A percentile compares a stretch with the other conserved stretches of the same genome.
These are phyloP conservation scores for Lycorma delicatula DNA, from an alignment of 1,140 invertebrate species.

Conservation along the genomic window DNA sequence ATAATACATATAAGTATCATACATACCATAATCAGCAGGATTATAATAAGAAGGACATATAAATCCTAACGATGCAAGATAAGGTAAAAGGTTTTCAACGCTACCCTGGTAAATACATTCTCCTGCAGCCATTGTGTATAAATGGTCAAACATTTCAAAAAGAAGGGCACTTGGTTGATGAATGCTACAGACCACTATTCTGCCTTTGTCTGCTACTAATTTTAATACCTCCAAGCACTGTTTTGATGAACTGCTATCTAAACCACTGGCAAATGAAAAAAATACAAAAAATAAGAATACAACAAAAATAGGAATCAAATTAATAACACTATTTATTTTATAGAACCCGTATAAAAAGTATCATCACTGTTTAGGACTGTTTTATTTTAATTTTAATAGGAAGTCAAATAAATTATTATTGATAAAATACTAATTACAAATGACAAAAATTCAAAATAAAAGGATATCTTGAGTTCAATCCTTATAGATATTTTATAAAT, in stretches of 20 bases:
- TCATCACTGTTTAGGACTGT: no score
- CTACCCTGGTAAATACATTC: constrained; percentile 52
- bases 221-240: constrained; percentile 46
- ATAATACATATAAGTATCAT: no score
- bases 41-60: constrained; percentile 57
- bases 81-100: constrained; percentile 45
- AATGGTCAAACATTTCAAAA: constrained; percentile 58
- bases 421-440: no score
- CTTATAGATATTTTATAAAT: no score
- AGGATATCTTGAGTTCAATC: no score
- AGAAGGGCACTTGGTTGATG: constrained; percentile 58
- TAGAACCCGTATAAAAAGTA: no score
- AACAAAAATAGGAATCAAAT: no score
- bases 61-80: constrained; percentile 44
- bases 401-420: no score
- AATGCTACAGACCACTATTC: constrained; percentile 58
- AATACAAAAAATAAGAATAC: no score
- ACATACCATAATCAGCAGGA: constrained; percentile 54
- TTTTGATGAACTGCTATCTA: constrained; percentile 50
- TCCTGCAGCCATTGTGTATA: constrained; percentile 52
- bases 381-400: no score
- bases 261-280: constrained; percentile 50
- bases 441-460: no score
- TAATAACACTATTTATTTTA: no score
- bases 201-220: constrained; percentile 47